phyloP scores from a whole-genome alignment of 1,140 invertebrate species.

The Neodiprion fabricii region DNA sequence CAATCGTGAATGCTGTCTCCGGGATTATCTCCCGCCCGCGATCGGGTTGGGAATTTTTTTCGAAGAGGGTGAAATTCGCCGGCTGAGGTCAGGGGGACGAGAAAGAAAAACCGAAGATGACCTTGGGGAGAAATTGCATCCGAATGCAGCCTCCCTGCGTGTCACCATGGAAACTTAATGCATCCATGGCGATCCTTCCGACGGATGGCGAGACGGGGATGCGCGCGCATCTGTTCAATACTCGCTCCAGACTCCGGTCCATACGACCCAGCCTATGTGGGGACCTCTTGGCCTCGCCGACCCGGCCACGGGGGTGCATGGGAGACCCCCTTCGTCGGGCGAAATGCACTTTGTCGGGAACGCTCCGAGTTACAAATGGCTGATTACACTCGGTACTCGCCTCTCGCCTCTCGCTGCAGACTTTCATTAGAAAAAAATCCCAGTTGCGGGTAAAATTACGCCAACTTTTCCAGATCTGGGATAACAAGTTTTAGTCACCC shows the following conservation, averaged over 20 bases:
- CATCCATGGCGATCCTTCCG: slow-evolving; percentile 37
- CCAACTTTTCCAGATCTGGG: no score
- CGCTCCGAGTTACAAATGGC: background rate
- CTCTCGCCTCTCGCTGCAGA: no score
- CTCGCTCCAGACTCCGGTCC: slow-evolving; percentile 33
- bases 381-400: background rate
- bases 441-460: no score
- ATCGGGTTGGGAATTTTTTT: no score
- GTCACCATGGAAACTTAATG: slow-evolving; percentile 14
- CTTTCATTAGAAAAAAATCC: no score
- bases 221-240: slow-evolving; percentile 61
- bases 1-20: no score
- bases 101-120: background rate
- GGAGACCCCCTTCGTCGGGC: background rate
- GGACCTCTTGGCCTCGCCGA: slow-evolving; percentile 29
- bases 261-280: slow-evolving; percentile 10
- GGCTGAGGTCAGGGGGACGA: background rate
- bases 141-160: background rate
- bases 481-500: no score
- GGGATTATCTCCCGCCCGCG: no score
- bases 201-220: slow-evolving; percentile 29
- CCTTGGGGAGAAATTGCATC: background rate
- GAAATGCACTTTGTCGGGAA: no score
- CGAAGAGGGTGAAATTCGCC: no score
- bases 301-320: slow-evolving; percentile 26